phyloP scores from a whole-genome alignment of 1,140 invertebrate species.

The Sycobia sp. region DNA sequence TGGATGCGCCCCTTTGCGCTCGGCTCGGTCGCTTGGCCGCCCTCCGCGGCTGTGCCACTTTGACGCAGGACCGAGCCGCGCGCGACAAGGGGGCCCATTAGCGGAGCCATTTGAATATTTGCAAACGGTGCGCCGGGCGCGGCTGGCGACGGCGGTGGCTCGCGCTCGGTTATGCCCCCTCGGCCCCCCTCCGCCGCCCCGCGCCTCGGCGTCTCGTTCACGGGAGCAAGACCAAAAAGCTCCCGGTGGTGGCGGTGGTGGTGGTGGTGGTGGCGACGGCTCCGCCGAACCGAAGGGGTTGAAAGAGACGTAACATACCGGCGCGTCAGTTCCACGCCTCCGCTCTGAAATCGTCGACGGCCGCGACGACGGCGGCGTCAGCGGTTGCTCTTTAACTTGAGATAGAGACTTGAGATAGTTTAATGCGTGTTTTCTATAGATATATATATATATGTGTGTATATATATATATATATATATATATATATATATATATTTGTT shows the following conservation, averaged over 20 bases:
- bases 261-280: neutral
- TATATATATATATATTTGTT: too few relatives aligned
- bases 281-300: neutral
- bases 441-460: too few relatives aligned
- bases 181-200: neutral
- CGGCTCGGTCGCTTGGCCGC: conserved; percentile 39
- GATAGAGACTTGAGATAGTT: too few relatives aligned
- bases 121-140: conserved; percentile 58
- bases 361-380: neutral
- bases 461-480: too few relatives aligned
- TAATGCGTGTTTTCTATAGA: too few relatives aligned
- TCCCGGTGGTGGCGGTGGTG: too few relatives aligned
- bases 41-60: conserved; percentile 47
- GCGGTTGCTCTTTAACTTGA: too few relatives aligned
- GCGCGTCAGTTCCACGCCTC: conserved; percentile 53
- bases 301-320: conserved; percentile 33
- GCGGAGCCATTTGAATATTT: conserved; percentile 60
- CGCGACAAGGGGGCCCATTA: conserved; percentile 51
- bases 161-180: conserved; percentile 26
- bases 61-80: conserved; percentile 51
- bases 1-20: conserved; percentile 50
- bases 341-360: conserved; percentile 7
- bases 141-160: too few relatives aligned
- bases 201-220: neutral
- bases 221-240: too few relatives aligned